Evolutionary conservation across 2,888 invertebrate genomes (phyloP), one percentile per base, ranked within the genome.

Genomic region (Isotomurus palustris): DNA sequence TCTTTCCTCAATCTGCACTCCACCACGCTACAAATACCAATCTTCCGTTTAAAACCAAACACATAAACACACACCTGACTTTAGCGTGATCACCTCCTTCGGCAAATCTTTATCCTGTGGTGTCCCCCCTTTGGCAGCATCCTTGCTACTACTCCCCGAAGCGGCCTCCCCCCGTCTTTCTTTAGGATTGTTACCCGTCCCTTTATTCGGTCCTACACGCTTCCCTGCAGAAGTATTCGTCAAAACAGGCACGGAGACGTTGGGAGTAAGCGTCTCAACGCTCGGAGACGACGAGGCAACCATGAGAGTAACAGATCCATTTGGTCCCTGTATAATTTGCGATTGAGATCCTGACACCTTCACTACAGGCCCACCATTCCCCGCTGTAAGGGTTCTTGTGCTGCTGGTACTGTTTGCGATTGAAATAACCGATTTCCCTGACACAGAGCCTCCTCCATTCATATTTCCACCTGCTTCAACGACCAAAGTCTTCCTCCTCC

Each of bases 241-340:
- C 8, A 12, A 32, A 12, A 12, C 8, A 32, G 32, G 14, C 27
- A 56, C 50, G 19, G 41, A 57, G 21, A 60, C 57, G 45, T 60
- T 60, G 3, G 58, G 58, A 19, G 56, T 43, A 1, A 51, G 32
- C 2, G 38, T 44, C 2, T n/a, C 22, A 24, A 8, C 17, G 44
- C 22, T 8, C 12, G 40, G 6, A 10, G 40, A 40, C 6, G 40
- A 40, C 19, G 44, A 44, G 44, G 25, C 8, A 6, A 44, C 17
- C 12, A 40, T n/a, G 8, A 44, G 44, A 44, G 22, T 19, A 6
- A 44, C 22, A 22, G 22, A 22, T n/a, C 44, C 44, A 44, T 44
- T 24, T 8, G 25, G 21, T 44, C 25, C 22, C 24, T 44, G 44
- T 6, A 44, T 44, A 8, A 44, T 24, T 8, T 8, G 21, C n/a